Conservation (phyloP, 2,888 invertebrate species). For the Cataglyphis altisquamis region DNA sequence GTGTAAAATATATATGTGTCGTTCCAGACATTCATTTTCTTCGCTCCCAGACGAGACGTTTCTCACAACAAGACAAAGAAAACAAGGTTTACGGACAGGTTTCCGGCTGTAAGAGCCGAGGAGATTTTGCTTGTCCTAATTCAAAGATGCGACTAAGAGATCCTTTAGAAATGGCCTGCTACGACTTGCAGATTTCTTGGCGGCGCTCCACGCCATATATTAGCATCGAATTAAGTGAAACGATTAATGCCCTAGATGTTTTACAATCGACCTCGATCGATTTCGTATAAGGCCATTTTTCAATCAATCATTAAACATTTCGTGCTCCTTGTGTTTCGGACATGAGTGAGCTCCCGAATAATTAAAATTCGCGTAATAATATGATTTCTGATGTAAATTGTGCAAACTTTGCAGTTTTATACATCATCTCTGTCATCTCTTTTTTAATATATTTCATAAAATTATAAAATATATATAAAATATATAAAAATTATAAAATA, state of each 20-base stretch:
- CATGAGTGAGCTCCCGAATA: slow-evolving; percentile 4
- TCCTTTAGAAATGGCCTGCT: slow-evolving; percentile 31
- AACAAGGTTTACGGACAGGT: slow-evolving; percentile 40
- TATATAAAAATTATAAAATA: too few relatives aligned
- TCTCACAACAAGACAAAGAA: not conserved
- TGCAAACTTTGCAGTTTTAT: not conserved
- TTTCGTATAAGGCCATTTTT: slow-evolving; percentile 3
- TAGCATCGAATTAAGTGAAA: slow-evolving; percentile 64
- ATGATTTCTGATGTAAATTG: not conserved
- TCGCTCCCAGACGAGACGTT: slow-evolving; percentile 8
- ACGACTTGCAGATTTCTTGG: slow-evolving; percentile 64
- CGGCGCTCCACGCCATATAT: slow-evolving; percentile 55
- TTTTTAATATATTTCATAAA: not conserved
- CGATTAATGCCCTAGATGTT: slow-evolving; percentile 39
- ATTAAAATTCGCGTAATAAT: slow-evolving; percentile 15
- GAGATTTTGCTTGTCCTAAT: slow-evolving; percentile 38
- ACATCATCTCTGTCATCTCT: not conserved
- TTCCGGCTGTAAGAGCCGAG: not conserved
- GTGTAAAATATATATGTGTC: not conserved
- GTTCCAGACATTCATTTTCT: slow-evolving; percentile 31
- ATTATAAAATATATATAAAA: too few relatives aligned
- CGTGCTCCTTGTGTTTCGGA: not conserved
- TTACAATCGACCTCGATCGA: not conserved
- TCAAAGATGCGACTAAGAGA: slow-evolving; percentile 22
- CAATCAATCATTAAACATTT: slow-evolving; percentile 4